A percentile compares a stretch with the other conserved stretches of the same genome.
phyloP scores from a whole-genome alignment of 2,888 invertebrate species.

The Malthinus seriepunctatus region DNA sequence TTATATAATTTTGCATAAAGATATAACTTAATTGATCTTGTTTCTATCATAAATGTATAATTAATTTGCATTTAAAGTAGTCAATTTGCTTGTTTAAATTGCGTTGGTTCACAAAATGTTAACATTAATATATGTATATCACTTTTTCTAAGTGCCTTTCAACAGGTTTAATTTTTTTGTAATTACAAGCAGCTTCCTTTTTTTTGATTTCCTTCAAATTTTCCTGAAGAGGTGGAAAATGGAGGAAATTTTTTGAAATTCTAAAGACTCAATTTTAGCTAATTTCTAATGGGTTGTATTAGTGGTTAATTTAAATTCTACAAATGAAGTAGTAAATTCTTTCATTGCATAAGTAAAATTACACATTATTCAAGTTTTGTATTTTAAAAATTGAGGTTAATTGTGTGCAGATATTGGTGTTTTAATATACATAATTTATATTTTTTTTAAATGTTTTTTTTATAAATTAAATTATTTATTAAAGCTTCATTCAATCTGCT shows the following conservation, averaged over 20 bases:
- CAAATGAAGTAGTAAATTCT: slow-evolving; percentile 6
- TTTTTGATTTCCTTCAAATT: too few relatives aligned
- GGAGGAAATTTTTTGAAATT: too few relatives aligned
- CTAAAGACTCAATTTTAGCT: too few relatives aligned
- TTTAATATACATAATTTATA: not conserved
- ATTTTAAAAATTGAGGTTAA: slow-evolving; percentile 17
- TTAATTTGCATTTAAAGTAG: slow-evolving; percentile 3
- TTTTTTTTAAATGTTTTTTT: not conserved
- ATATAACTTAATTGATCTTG: too few relatives aligned
- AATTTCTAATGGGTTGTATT: too few relatives aligned
- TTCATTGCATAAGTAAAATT: slow-evolving; percentile 5
- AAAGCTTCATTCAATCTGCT: not conserved
- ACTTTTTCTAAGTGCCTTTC: not conserved
- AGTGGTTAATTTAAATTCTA: not conserved
- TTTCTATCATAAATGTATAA: not conserved
- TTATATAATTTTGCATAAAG: too few relatives aligned
- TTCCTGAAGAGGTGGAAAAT: too few relatives aligned
- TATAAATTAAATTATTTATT: not conserved
- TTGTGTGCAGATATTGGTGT: slow-evolving; percentile 14
- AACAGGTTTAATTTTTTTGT: too few relatives aligned
- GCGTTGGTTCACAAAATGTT: not conserved
- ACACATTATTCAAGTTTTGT: slow-evolving; percentile 13
- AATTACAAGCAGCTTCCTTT: too few relatives aligned
- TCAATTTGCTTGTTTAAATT: not conserved
- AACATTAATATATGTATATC: slow-evolving; percentile 1